phyloP scores from a whole-genome alignment of 2,888 invertebrate species.

The Caenorhabditis becei region DNA sequence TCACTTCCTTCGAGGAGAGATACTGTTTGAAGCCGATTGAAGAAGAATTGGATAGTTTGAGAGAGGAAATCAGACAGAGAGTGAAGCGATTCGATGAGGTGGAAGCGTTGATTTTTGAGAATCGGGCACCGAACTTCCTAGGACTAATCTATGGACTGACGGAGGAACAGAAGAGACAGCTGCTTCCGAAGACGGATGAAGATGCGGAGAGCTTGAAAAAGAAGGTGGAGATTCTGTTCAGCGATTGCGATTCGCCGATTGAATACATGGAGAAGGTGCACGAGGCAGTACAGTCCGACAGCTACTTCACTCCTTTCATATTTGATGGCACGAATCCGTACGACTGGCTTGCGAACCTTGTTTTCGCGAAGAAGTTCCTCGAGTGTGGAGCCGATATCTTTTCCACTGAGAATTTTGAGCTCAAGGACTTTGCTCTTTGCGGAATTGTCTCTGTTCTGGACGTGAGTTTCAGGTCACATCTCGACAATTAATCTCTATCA shows the following conservation, averaged over 20 bases:
- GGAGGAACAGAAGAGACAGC: not conserved
- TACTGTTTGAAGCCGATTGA: conserved; percentile 26
- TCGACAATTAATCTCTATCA: not conserved
- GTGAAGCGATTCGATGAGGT: not conserved
- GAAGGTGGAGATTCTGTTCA: conserved; percentile 4
- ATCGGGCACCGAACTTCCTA: conserved; percentile 2
- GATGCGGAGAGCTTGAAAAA: not conserved
- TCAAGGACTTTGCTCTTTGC: conserved; percentile 61
- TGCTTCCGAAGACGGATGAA: not conserved
- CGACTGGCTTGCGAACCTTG: conserved; percentile 19
- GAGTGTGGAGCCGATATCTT: conserved; percentile 23
- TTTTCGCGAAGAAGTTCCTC: conserved; percentile 20
- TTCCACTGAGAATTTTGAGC: conserved; percentile 13
- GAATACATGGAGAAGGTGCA: conserved; percentile 14
- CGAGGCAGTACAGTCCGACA: not conserved
- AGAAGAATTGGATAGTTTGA: conserved; percentile 15
- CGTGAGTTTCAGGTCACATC: conserved; percentile 13
- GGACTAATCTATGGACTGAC: not conserved
- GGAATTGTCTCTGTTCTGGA: conserved; percentile 61
- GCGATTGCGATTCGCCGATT: not conserved
- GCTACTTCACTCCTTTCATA: not conserved
- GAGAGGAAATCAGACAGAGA: conserved; percentile 11
- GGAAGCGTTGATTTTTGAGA: not conserved
- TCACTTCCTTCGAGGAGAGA: not conserved
- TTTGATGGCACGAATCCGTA: not conserved